These are phyloP conservation scores for Sternotherus odoratus DNA, from an alignment of 2,797 vertebrate genomes.

Conservation along the genomic window DNA sequence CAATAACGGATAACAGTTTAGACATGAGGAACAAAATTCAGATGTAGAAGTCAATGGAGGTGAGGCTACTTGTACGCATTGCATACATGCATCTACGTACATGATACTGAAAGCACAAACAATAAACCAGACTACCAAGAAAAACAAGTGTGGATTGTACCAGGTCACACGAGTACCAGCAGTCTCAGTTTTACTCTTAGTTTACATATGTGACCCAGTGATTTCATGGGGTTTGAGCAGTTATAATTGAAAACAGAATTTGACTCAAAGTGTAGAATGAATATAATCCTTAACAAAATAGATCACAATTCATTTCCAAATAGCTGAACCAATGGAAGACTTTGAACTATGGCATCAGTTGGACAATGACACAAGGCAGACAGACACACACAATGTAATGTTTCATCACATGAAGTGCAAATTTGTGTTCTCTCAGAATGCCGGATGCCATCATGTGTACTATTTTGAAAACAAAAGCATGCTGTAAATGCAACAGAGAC, in stretches of 20 bases:
- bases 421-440: conserved; percentile 56
- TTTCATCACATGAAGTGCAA: conserved; percentile 4
- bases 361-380: neutral
- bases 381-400: neutral
- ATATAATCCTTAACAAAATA: neutral
- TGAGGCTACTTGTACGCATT: neutral
- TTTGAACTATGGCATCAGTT: neutral
- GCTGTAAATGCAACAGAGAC: neutral
- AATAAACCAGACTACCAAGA: neutral
- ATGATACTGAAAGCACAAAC: neutral
- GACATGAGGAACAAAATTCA: neutral
- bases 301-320: conserved; percentile 23
- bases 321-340: neutral
- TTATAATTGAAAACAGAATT: neutral
- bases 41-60: neutral
- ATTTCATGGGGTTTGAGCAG: neutral
- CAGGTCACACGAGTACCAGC: neutral
- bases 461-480: neutral
- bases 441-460: conserved; percentile 38
- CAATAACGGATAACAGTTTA: too few relatives aligned
- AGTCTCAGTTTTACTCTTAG: neutral
- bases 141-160: neutral
- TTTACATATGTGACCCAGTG: neutral
- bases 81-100: neutral
- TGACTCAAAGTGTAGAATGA: conserved; percentile 21